Evolutionary conservation across 2,797 vertebrate genomes (phyloP), one percentile per base, ranked within the genome.

Genomic region (Monodelphis domestica): DNA sequence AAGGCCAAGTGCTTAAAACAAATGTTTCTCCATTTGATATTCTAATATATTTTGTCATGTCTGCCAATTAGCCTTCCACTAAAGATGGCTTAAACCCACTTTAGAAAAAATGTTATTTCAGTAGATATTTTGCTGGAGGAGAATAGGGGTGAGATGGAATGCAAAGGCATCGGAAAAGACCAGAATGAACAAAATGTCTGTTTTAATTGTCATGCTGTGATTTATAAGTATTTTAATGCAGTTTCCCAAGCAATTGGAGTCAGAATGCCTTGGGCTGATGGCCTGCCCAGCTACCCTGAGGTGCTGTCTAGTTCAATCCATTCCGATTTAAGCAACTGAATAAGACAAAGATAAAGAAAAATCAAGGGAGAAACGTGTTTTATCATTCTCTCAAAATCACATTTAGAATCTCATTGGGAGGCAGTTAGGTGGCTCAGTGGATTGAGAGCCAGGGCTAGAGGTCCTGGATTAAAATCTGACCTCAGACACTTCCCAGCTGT

Each of bases 381-480:
- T 50, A 24, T 50, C 21, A 53, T 93, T 96, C 89, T 96, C 51
- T 89, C 93, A 96, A 96, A 90, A 50, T 54, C 10, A 97, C 93
- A 94, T 90, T 95, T 93, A 55, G 52, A 45, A 11, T 90, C 87
- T 92, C 93, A 91, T 90, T 98, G 53, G n/a, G n/a, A n/a, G n/a
- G n/a, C n/a, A n/a, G n/a, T n/a, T n/a, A n/a, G n/a, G n/a, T n/a
- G n/a, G n/a, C n/a, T n/a, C n/a, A n/a, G n/a, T n/a, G n/a, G n/a
- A n/a, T n/a, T n/a, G n/a, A n/a, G n/a, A n/a, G n/a, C n/a, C n/a
- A n/a, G n/a, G n/a, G n/a, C n/a, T n/a, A n/a, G n/a, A n/a, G n/a
- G n/a, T n/a, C n/a, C n/a, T n/a, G n/a, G n/a, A n/a, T n/a, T n/a
- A n/a, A n/a, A n/a, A n/a, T n/a, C n/a, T n/a, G n/a, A n/a, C n/a